phyloP scores from a whole-genome alignment of 2,888 invertebrate species.

The Acronicta alni region DNA sequence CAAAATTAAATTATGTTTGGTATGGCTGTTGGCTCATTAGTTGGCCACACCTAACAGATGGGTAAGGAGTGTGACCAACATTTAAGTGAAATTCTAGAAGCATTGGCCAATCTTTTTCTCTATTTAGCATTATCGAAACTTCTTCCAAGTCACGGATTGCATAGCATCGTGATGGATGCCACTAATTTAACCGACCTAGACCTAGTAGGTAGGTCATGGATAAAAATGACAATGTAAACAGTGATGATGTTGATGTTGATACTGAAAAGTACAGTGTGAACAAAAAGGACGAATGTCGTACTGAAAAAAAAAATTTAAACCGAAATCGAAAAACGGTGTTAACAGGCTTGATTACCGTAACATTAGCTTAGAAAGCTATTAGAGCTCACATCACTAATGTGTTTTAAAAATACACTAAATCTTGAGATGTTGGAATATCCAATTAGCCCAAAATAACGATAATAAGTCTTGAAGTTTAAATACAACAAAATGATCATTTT shows the following conservation, averaged over 20 bases:
- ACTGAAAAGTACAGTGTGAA: neutral
- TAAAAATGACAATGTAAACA: neutral
- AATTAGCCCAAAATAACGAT: no score
- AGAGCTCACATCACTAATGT: no score
- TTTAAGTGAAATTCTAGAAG: conserved; percentile 37
- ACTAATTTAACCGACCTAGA: neutral
- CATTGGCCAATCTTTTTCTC: conserved; percentile 36
- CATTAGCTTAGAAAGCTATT: no score
- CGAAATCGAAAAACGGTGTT: no score
- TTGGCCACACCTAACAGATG: conserved; percentile 23
- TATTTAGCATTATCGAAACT: conserved; percentile 34
- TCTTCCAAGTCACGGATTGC: neutral
- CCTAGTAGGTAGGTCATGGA: neutral
- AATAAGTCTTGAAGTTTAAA: no score
- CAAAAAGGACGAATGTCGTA: no score
- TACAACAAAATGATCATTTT: no score
- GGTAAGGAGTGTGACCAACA: conserved; percentile 28
- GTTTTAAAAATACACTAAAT: no score
- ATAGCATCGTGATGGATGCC: neutral
- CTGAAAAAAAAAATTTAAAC: no score
- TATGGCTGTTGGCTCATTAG: conserved; percentile 41
- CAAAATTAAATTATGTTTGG: conserved; percentile 27
- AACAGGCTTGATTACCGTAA: no score
- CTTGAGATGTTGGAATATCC: no score
- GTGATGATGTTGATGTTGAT: neutral